Base-by-base conservation (phyloP, 2,797 vertebrate genomes). In the Pygocentrus nattereri region DNA sequence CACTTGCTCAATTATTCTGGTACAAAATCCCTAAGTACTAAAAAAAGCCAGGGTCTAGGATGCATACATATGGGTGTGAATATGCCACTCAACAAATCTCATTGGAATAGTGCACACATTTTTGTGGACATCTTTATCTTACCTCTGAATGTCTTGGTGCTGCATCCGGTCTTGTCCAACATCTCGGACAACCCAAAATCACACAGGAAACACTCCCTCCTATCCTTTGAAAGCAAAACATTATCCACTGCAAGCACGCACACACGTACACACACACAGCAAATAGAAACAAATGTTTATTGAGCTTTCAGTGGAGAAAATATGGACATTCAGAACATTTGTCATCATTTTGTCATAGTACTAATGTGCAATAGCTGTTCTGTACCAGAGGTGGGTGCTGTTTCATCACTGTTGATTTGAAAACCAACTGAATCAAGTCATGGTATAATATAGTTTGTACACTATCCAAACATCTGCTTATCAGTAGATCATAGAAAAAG, bases 161-260 rank as follows among this genome's bases (percentile, higher is more conserved):
- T 94, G 85, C 91, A 85, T 81, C 94, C 92, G 0, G 93, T 91
- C 0, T 92, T 91, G 5, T 90, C 93, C 31, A 97, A 93, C 75
- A 91, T 93, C 86, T 94, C 91, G 0, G 96, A 95, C 54, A 95
- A 94, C 44, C 96, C 96, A 10, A 97, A 97, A 88, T 97, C 96
- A 30, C 96, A 96, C 49, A 97, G 93, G 18, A 94, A 95, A 4
- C 92, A 95, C 0, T 90, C 90, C 85, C 88, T 93, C 10, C 94
- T 92, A 1, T 95, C 93, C 0, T 89, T 90, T 6, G 95, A 96
- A 85, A 96, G 90, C 44, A 97, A 92, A 74, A 97, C 92, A 0
- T 97, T 97, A 88, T 96, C 96, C 79, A 94, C 96, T 97, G 90
- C n/a, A 87, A 12, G 83, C 81, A 75, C 54, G 30, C 19, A 79